Evolutionary conservation across 1,140 invertebrate genomes (phyloP), one percentile per base, ranked within the genome.

Genomic region (Drosophila watanabei): DNA sequence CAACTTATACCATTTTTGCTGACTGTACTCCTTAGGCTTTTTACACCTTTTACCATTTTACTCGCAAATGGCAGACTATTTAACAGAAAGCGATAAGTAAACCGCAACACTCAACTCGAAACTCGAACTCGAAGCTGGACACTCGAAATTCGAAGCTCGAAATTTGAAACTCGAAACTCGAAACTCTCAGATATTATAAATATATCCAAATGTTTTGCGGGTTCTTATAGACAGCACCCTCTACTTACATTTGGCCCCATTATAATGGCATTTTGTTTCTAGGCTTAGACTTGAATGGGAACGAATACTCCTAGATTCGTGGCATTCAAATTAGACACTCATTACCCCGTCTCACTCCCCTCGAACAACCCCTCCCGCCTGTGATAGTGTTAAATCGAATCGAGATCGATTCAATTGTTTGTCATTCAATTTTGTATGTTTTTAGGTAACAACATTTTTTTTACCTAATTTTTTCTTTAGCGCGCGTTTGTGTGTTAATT

Each of bases 1-100:
- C 62, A 85, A 89, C 86, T 85, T 89, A 89, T 85, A 89, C 78
- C 81, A 90, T 90, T 86, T 90, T 89, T 90, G 86, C 86, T 89
- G 86, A 89, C 86, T 90, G 75, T 89, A 89, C 75, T 89, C 82
- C 79, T 90, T 89, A 89, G 86, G 86, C 86, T 89, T 89, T 89
- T 89, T 89, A 89, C 86, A 89, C 86, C 86, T 90, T 86, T 86
- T 90, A 89, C 82, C 86, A 82, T 90, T 86, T 86, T 80, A 87
- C 80, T 86, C 83, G 82, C 83, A 85, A 84, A 60, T 62, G 75
- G 82, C 79, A 86, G 75, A 85, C 79, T 79, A 79, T 70, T 75
- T 84, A 78, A 69, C 37, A 57, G 28, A 65, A 58, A 24, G 24
- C 46, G 48, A 71, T 71, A 70, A 71, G 68, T 70, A 57, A 70